Evolutionary conservation across 2,113 vertebrate species (phyloP), one percentile per base, ranked within the genome.

Genomic region (Cnemophilus loriae): DNA sequence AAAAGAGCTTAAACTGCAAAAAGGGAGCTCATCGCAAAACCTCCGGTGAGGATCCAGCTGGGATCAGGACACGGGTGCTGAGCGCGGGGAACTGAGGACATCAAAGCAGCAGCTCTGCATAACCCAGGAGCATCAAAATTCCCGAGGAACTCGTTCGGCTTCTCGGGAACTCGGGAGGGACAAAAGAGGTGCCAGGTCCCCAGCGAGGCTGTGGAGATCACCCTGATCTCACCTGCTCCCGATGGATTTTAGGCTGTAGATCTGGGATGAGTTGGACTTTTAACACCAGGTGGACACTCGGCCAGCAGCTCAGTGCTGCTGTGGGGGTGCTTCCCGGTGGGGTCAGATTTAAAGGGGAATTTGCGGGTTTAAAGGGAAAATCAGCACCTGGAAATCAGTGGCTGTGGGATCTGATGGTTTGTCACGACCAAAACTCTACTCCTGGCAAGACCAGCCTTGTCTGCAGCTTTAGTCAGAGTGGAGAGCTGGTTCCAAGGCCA

Each of bases 21-120:
- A 96, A 32, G 16, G 68, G 79, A 96, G 47, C 35, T 78, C 37
- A 11, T 91, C 87, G 73, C 69, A 47, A 91, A 97, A 82, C 56
- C 41, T 68, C 81, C 3, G 3, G 64, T 22, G 74, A 82, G 69
- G 80, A 93, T 91, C 90, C 93, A 55, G 71, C 76, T 53, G 91
- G 79, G 93, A 91, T 89, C 47, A 12, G 73, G 73, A 44, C 86
- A 71, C 4, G 22, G 89, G 15, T 67, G 91, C 79, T 80, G 90
- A 95, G 70, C 3, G 5, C 33, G 33, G 75, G 55, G 67, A 74
- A 86, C 4, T 53, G 33, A 44, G 89, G 80, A 89, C 90, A 81
- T 91, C 89, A 89, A 87, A 96, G 91, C 21, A 87, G 73, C 65
- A 95, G 56, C 41, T 95, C 30, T 41, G 91, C 80, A 30, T 41